phyloP scores from a whole-genome alignment of 2,888 invertebrate genomes.

The Omphaloscelis lunosa region DNA sequence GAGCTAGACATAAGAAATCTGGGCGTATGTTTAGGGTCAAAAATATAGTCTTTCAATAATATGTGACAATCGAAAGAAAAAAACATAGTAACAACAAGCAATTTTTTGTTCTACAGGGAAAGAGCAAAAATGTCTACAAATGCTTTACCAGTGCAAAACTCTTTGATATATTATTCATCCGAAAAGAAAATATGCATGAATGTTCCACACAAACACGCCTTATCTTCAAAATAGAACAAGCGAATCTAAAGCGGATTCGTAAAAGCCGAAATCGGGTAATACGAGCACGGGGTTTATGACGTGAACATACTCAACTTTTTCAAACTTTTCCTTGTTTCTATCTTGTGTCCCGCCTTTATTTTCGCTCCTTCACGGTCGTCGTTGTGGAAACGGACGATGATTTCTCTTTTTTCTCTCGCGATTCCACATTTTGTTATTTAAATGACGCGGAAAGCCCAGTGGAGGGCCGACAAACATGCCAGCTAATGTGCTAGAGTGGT shows the following conservation, averaged over 20 bases:
- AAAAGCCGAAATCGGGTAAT: conserved; percentile 47
- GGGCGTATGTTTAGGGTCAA: not conserved
- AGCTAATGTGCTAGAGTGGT: conserved; percentile 63
- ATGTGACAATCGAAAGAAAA: not conserved
- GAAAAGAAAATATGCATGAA: conserved; percentile 31
- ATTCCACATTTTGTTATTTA: conserved; percentile 80
- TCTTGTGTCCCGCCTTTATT: conserved; percentile 48
- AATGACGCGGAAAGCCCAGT: conserved; percentile 77
- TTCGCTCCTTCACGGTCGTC: conserved; percentile 55
- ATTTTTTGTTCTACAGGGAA: conserved; percentile 1
- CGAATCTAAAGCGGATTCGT: conserved; percentile 45
- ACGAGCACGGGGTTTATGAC: conserved; percentile 29
- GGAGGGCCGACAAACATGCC: conserved; percentile 65
- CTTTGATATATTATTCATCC: conserved; percentile 55
- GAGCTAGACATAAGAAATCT: not conserved
- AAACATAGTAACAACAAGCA: not conserved
- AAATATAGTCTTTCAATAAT: not conserved
- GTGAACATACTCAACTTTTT: conserved; percentile 51
- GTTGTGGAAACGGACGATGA: conserved; percentile 66
- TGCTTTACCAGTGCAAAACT: conserved; percentile 18
- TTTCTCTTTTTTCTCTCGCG: conserved; percentile 71
- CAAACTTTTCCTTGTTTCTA: conserved; percentile 61
- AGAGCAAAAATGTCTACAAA: conserved; percentile 15
- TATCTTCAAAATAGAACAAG: conserved; percentile 42
- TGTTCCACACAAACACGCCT: conserved; percentile 32